phyloP scores from a whole-genome alignment of 92 coral and sea anemone species.

The Parazoanthus atlanticus region DNA sequence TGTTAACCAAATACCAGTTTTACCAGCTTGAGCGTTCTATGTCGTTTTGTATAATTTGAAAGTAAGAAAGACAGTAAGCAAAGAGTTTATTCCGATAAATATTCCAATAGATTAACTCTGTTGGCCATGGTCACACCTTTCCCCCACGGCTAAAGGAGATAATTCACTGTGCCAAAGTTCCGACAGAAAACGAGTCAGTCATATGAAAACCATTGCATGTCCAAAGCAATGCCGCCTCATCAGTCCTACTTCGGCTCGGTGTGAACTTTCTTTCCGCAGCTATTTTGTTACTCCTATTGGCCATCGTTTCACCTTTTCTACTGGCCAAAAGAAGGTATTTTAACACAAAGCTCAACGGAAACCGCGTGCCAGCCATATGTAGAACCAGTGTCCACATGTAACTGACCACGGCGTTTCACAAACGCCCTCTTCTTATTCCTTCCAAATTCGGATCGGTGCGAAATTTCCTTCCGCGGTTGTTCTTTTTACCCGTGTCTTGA shows the following conservation, averaged over 20 bases:
- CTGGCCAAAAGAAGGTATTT: conserved; percentile 1
- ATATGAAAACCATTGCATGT: background rate
- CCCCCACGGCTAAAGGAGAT: background rate
- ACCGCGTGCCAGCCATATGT: background rate
- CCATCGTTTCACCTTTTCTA: background rate
- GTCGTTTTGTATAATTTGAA: background rate
- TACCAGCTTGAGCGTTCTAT: background rate
- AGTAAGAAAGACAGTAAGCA: background rate
- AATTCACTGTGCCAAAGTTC: background rate
- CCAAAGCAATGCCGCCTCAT: background rate
- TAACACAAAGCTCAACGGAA: conserved; percentile 25
- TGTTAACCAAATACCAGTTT: too few species aligned
- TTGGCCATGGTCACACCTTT: background rate
- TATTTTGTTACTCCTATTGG: conserved; percentile 3
- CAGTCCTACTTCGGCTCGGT: background rate
- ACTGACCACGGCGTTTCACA: background rate
- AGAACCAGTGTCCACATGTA: background rate
- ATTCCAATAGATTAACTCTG: background rate
- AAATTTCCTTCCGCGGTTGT: background rate
- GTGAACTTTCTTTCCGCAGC: background rate
- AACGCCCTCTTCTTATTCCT: background rate
- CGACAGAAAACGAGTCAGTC: background rate
- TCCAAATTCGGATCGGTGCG: background rate
- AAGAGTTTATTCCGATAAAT: background rate
- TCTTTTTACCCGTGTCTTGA: background rate